Evolutionary conservation across 2,113 vertebrate genomes (phyloP).

Genomic region (Oryzias javanicus): DNA sequence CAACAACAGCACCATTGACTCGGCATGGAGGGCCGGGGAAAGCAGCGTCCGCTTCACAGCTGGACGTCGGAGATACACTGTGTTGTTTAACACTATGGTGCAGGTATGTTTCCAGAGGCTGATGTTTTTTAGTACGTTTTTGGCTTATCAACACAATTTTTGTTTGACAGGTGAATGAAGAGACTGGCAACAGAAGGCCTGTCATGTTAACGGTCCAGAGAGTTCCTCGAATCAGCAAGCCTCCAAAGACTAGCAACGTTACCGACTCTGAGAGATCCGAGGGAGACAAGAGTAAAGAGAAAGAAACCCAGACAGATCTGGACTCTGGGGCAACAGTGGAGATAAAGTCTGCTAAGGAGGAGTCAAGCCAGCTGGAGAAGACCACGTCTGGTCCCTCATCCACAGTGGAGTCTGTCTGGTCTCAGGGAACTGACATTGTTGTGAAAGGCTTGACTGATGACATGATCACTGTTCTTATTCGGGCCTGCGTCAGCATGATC

Average conservation of each 20-base stretch:
- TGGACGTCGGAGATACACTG: conserved; percentile 89
- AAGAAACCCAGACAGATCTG: conserved; percentile 68
- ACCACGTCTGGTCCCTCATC: conserved; percentile 48
- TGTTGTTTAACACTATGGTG: conserved; percentile 95
- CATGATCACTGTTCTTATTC: conserved; percentile 89
- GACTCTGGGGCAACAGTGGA: conserved; percentile 73
- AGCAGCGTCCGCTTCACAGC: conserved; percentile 94
- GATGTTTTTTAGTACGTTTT: not conserved
- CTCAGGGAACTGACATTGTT: conserved; percentile 71
- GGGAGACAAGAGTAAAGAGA: conserved; percentile 72
- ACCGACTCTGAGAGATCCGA: conserved; percentile 86
- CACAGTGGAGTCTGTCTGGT: conserved; percentile 62
- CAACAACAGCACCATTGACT: conserved; percentile 94
- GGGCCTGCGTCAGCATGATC: conserved; percentile 93
- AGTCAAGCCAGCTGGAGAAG: conserved; percentile 68
- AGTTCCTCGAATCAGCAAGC: conserved; percentile 82
- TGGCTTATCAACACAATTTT: too few species aligned
- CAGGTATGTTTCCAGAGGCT: conserved; percentile 74
- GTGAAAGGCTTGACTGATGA: conserved; percentile 89
- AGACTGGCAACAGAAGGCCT: conserved; percentile 89
- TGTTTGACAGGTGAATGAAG: conserved; percentile 86
- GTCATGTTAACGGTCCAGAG: conserved; percentile 91
- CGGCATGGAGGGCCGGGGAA: conserved; percentile 90
- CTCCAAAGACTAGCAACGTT: conserved; percentile 79
- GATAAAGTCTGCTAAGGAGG: conserved; percentile 75